Evolutionary conservation across 2,888 invertebrate genomes (phyloP).

Genomic region (Cataglyphis rosenhaueri): DNA sequence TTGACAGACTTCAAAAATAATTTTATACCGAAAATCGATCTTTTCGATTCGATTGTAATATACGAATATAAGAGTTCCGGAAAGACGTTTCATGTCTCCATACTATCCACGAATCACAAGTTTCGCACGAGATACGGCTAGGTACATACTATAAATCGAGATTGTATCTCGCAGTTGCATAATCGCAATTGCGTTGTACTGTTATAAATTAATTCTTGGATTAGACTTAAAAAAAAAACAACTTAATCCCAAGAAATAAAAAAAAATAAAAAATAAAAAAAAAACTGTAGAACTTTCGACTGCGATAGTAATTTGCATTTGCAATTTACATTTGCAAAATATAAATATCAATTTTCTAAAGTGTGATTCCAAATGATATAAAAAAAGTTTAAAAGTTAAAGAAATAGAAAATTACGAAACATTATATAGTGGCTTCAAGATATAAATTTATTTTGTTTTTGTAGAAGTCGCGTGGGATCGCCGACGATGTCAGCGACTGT

Average conservation of each 20-base stretch:
- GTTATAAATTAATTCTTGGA: conserved; percentile 78
- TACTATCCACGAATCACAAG: conserved; percentile 85
- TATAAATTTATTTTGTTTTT: conserved; percentile 26
- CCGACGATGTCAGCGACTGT: conserved; percentile 85
- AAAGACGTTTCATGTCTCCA: conserved; percentile 80
- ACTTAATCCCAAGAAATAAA: background rate
- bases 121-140: conserved; percentile 81
- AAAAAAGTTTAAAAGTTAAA: too few species aligned
- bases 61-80: conserved; percentile 76
- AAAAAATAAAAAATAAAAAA: background rate
- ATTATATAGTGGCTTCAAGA: background rate
- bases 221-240: conserved; percentile 60
- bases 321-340: background rate
- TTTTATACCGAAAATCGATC: conserved; percentile 53
- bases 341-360: background rate
- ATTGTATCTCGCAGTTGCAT: conserved; percentile 83
- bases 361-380: background rate
- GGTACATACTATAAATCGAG: conserved; percentile 83
- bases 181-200: conserved; percentile 80
- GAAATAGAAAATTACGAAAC: background rate
- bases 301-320: background rate
- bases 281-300: conserved; percentile 42
- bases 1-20: conserved; percentile 15
- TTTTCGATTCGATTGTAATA: conserved; percentile 54
- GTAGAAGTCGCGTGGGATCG: conserved; percentile 85